Percentiles rank a stretch among this genome's conserved stretches.
Conservation (phyloP, 2,888 invertebrate genomes). For the Campoletis raptor region DNA sequence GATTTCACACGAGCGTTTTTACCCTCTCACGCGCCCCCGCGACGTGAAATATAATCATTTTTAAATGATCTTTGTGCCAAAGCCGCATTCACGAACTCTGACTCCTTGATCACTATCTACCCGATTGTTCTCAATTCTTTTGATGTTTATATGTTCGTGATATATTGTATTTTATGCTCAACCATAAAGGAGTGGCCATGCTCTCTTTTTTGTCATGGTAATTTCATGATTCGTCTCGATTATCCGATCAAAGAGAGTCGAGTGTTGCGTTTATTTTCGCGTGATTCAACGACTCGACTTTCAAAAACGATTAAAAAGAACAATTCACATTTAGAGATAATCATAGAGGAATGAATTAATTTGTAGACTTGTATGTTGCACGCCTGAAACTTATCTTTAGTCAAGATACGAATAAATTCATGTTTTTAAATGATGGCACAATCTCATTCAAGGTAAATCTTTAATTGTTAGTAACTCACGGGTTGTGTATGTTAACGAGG, state of each 20-base stretch:
- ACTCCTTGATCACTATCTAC: constrained; percentile 46
- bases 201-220: constrained; percentile 18
- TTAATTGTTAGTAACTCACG: neutral
- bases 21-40: constrained; percentile 24
- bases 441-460: neutral
- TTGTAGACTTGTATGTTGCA: neutral
- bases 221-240: constrained; percentile 41
- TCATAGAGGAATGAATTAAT: neutral
- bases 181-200: constrained; percentile 19
- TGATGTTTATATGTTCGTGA: constrained; percentile 11
- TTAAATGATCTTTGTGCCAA: constrained; percentile 45
- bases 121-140: constrained; percentile 45
- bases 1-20: constrained; percentile 52
- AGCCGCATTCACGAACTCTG: constrained; percentile 27
- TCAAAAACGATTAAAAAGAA: neutral
- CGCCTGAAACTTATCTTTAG: neutral
- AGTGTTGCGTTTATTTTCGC: neutral
- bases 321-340: neutral
- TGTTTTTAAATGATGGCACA: neutral
- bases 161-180: constrained; percentile 17
- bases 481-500: neutral
- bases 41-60: constrained; percentile 45
- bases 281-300: neutral
- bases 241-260: neutral
- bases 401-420: neutral